Evolutionary conservation across 1,140 invertebrate species (phyloP), one percentile per base, ranked within the genome.

Genomic region (Portunus trituberculatus): DNA sequence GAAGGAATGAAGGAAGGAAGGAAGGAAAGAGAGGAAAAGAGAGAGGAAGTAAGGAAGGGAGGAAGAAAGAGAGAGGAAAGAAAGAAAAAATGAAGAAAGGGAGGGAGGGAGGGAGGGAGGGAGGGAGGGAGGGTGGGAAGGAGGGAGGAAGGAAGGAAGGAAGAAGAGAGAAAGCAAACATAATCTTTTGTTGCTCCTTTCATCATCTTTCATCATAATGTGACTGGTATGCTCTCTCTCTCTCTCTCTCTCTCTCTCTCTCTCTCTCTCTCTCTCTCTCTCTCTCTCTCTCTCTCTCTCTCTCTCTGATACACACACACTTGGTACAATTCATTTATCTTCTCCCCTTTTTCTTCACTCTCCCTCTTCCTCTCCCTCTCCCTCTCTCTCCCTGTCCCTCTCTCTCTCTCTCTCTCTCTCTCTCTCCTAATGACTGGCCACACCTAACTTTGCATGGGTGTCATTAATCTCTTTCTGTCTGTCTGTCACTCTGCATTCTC

Each of bases 111-210:
- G n/a, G 25, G n/a, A 76, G 67, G n/a, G n/a, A 59, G 52, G 52
- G 12, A 59, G 52, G 52, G 12, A 59, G 52, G 52, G 12, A 59
- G 52, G 52, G 12, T 4, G 52, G 52, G 12, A 76, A 8, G 67
- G n/a, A 76, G 67, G n/a, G n/a, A n/a, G n/a, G n/a, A n/a, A 76
- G n/a, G 67, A 76, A 76, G 67, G 67, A 76, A 76, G 67, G 52
- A 76, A 76, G 67, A 8, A 8, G n/a, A n/a, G 0, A 76, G n/a
- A 20, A 76, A 76, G 67, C 0, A 76, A n/a, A 76, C 67, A 20
- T n/a, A 2, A 7, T n/a, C n/a, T 76, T n/a, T 76, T 59, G 10
- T 59, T 59, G 12, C n/a, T 76, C 67, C 20, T n/a, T 76, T 76
- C 67, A 76, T 76, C 67, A 76, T n/a, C 20, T 76, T n/a, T n/a